Base-by-base conservation (phyloP, 2,797 vertebrate genomes). In the Epinephelus malabaricus region DNA sequence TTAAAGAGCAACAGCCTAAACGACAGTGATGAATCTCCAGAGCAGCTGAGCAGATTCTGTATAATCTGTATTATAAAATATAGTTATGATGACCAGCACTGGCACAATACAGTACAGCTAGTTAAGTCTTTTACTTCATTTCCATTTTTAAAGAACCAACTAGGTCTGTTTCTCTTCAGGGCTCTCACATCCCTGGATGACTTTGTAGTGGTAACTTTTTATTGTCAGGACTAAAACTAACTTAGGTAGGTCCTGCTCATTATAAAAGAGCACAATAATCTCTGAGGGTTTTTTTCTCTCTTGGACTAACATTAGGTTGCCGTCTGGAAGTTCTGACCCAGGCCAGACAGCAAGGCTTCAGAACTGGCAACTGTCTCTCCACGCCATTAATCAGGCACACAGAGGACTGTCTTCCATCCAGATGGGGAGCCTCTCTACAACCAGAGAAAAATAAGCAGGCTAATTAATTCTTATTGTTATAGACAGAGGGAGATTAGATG, bases 391-490 rank as follows among this genome's bases (percentile, higher is more conserved):
- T 98, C 97, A 98, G 96, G 95, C 95, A 96, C 97, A 97, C 95
- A 91, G 93, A 98, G 97, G 97, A 98, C 96, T 96, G 96, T 96
- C 97, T 96, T 94, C 96, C 95, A 96, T 96, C 97, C 97, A 99
- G 97, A 98, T 98, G 97, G 98, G 97, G 95, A 98, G 96, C 95
- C 95, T 96, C 96, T 97, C 96, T 94, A 96, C 97, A 97, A 97
- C 90, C 92, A 94, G 95, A 96, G 96, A 96, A 98, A 98, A 98
- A 98, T 97, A 97, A 98, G 97, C 95, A 84, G 96, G 96, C 97
- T 98, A 99, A 99, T 99, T 98, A 98, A 99, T 98, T 98, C 97
- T 97, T 98, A 98, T 98, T 97, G 97, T 97, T 97, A 97, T 96
- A 96, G 96, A 97, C 96, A 96, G 97, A 97, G 96, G 96, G 96